Evolutionary conservation across 1,140 invertebrate species (phyloP).

Genomic region (Phymastichus coffea): DNA sequence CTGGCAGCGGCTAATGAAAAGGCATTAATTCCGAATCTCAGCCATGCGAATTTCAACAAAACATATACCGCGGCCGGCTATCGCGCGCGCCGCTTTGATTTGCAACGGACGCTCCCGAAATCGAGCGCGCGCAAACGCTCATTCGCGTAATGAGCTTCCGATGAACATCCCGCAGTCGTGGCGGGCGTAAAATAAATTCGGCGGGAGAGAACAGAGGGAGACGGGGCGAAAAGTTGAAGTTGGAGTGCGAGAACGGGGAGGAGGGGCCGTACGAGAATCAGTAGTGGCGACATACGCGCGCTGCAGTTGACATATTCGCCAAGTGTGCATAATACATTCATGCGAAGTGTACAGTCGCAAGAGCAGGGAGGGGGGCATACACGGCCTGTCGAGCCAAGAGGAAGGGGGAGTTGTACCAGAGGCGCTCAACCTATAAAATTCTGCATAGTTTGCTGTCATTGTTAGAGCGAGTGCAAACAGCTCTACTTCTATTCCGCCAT

Average conservation of each 20-base stretch:
- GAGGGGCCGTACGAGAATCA: conserved; percentile 26
- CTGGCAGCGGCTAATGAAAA: conserved; percentile 9
- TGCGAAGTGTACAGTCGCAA: conserved; percentile 40
- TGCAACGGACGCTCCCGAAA: too few species aligned
- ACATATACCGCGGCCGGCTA: conserved; percentile 21
- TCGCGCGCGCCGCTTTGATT: too few species aligned
- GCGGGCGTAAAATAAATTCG: background rate
- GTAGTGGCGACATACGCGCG: conserved; percentile 40
- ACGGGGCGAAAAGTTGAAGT: too few species aligned
- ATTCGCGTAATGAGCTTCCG: too few species aligned
- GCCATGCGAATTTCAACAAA: too few species aligned
- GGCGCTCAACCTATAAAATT: conserved; percentile 39
- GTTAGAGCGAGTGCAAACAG: background rate
- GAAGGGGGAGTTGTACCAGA: too few species aligned
- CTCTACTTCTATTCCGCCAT: too few species aligned
- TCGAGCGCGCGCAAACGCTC: too few species aligned
- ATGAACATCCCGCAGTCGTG: too few species aligned
- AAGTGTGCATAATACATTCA: conserved; percentile 51
- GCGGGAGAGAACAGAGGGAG: too few species aligned
- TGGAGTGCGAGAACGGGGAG: too few species aligned
- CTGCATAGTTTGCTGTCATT: background rate
- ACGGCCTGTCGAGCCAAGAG: background rate
- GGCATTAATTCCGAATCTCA: conserved; percentile 30
- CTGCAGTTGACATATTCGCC: conserved; percentile 52
- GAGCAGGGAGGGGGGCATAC: background rate